Percentiles rank a stretch among this genome's conserved stretches.
Conservation (phyloP, 2,888 invertebrate species). For the Myathropa florea region DNA sequence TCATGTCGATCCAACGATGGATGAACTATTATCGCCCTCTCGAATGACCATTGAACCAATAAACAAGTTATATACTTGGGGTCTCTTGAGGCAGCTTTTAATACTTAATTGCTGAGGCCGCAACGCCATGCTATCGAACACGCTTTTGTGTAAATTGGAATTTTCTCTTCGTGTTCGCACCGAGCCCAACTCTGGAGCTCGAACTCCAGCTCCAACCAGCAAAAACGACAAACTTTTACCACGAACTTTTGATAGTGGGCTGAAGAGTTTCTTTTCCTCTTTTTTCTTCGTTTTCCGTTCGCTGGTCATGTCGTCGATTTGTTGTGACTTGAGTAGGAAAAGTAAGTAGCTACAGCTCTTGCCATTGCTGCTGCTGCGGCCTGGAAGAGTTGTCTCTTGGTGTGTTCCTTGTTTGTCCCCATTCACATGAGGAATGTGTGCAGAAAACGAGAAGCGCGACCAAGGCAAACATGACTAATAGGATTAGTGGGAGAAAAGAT, state of each 20-base stretch:
- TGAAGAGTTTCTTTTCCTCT: constrained; percentile 52
- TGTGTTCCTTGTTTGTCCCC: constrained; percentile 64
- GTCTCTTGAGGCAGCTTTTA: constrained; percentile 61
- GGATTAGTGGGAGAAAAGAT: constrained; percentile 58
- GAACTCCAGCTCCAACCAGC: background rate
- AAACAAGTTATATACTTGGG: constrained; percentile 62
- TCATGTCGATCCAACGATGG: constrained; percentile 60
- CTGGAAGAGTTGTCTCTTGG: constrained; percentile 16
- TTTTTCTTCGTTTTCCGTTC: constrained; percentile 16
- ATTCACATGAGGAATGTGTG: constrained; percentile 68
- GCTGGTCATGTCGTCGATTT: constrained; percentile 68
- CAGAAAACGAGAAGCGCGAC: constrained; percentile 35
- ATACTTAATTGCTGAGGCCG: constrained; percentile 59
- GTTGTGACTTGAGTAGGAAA: constrained; percentile 70
- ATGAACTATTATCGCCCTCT: constrained; percentile 71
- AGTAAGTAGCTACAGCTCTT: constrained; percentile 45
- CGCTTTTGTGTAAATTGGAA: constrained; percentile 70
- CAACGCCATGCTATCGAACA: constrained; percentile 45
- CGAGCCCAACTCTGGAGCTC: constrained; percentile 30
- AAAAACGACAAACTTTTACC: constrained; percentile 64
- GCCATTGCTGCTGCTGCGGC: background rate
- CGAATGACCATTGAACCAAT: constrained; percentile 69
- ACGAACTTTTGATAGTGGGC: constrained; percentile 71
- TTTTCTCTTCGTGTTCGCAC: constrained; percentile 70
- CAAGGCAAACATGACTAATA: constrained; percentile 57